A percentile compares a stretch with the other conserved stretches of the same genome.
phyloP scores from a whole-genome alignment of 2,797 vertebrate genomes.

The Chloroceryle amazona region DNA sequence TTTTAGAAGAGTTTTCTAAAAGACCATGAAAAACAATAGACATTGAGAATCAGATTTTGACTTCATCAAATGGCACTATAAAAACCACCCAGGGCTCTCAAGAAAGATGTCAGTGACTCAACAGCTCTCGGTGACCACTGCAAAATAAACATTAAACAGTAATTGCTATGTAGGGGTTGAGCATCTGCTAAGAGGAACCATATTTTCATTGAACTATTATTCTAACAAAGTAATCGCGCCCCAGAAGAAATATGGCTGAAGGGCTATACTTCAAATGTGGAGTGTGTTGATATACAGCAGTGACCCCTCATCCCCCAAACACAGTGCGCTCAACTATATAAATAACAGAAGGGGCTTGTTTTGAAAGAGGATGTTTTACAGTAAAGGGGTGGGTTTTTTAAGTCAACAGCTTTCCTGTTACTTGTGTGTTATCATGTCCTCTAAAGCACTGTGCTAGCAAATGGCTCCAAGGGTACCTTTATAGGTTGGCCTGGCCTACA shows the following conservation, averaged over 20 bases:
- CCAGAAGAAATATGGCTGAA: conserved; percentile 8
- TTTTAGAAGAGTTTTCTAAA: neutral
- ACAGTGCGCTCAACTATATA: neutral
- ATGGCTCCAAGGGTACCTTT: neutral
- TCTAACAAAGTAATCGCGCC: neutral
- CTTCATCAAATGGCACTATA: neutral
- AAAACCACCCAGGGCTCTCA: neutral
- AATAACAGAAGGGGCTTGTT: neutral
- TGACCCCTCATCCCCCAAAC: neutral
- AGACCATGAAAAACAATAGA: conserved; percentile 3
- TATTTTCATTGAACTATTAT: conserved; percentile 15
- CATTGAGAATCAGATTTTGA: neutral
- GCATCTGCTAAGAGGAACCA: conserved; percentile 38
- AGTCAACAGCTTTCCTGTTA: neutral
- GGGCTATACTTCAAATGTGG: neutral
- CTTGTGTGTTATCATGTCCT: neutral
- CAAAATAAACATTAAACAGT: conserved; percentile 46
- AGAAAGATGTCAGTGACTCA: conserved; percentile 63
- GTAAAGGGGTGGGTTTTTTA: neutral
- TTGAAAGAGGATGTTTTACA: neutral
- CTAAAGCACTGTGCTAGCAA: neutral
- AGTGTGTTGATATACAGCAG: neutral
- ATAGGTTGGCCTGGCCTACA: neutral
- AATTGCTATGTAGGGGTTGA: conserved; percentile 30
- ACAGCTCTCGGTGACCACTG: conserved; percentile 54